Evolutionary conservation across 2,888 invertebrate genomes (phyloP), one percentile per base, ranked within the genome.

Genomic region (Calephelis perditalis): DNA sequence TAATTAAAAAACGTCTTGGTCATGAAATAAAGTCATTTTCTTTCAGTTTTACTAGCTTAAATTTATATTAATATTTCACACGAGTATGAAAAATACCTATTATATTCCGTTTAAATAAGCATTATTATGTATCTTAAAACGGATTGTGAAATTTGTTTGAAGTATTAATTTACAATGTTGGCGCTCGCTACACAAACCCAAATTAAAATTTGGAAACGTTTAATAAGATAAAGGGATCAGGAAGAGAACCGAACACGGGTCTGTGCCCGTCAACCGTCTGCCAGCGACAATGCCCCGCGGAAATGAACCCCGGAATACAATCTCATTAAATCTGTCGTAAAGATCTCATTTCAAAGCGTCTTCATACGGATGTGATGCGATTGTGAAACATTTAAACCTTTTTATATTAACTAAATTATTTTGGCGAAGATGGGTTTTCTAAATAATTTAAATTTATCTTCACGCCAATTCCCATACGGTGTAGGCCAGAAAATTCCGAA

Each of bases 141-240:
- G 8, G 40, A 3, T 40, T 40, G 40, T 6, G 6, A 40, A 40
- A 40, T 40, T 40, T 40, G 26, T 40, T 8, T 7, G 40, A 40
- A 8, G 40, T 40, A 47, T 46, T 47, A 47, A 49, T 49, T 26
- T 49, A 49, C 26, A 15, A 15, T 15, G 9, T 26, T 10, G 26
- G 8, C 5, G 12, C 47, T 47, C 8, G 15, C 47, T 7, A 47
- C 49, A 49, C 26, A 49, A 49, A 9, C 9, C 47, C 49, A 49
- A 49, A 49, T 49, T 49, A 49, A 9, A 49, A 26, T 49, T 26
- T 26, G 49, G 15, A 49, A 49, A 49, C 15, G 49, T 49, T 49
- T 49, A 49, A 49, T 49, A 15, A 49, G 49, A 26, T 15, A 49
- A 49, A 49, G 49, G 26, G 49, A 49, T 49, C 49, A 26, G 49